These are phyloP conservation scores for Carlito syrichta DNA, from an alignment of 2,113 vertebrate species.

Conservation along the genomic window DNA sequence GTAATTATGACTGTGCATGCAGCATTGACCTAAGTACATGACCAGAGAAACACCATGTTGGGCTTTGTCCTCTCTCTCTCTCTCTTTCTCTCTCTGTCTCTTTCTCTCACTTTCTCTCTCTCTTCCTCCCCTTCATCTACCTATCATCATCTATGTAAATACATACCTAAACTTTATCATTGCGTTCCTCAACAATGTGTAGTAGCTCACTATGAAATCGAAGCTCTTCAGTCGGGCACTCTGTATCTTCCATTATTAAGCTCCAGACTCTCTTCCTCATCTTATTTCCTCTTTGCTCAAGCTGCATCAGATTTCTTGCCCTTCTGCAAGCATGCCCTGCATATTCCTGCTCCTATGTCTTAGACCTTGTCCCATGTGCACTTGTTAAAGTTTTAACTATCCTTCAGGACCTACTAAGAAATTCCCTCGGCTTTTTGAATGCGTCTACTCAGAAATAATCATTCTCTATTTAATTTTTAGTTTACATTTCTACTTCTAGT, in stretches of 20 bases:
- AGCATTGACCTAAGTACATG: no score
- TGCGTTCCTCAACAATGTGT: neutral
- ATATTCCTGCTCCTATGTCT: neutral
- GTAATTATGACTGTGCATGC: no score
- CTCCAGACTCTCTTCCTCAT: neutral
- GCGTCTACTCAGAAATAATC: neutral
- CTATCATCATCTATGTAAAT: neutral
- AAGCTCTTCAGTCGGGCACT: neutral
- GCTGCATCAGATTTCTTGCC: neutral
- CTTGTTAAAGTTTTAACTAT: neutral
- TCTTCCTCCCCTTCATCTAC: neutral
- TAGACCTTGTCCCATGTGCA: neutral
- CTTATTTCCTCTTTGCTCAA: neutral
- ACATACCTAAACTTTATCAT: neutral
- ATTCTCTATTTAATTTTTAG: neutral
- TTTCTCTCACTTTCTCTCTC: neutral
- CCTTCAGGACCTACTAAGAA: neutral
- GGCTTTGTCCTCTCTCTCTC: no score
- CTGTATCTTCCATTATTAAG: neutral
- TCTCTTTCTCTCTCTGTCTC: no score
- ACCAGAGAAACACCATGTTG: no score
- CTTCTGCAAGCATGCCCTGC: neutral
- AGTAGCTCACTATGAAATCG: neutral
- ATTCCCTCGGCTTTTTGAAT: neutral
- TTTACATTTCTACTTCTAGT: neutral